Conservation (phyloP, 64 coral and sea anemone species). For the Dendronephthya gigantea region DNA sequence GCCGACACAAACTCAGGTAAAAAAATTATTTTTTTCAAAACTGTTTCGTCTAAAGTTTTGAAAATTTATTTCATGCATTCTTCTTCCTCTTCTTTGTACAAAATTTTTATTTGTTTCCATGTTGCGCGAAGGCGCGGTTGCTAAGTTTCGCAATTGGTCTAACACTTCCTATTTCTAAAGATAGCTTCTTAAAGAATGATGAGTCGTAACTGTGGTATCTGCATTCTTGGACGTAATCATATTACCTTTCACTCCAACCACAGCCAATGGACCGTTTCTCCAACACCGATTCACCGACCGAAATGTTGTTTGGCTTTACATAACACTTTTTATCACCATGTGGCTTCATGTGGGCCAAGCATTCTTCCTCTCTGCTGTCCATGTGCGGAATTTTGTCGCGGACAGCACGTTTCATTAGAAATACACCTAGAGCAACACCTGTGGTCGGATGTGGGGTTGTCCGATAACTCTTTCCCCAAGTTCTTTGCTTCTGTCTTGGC, state of each 20-base stretch:
- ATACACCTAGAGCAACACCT: slow-evolving; percentile 6
- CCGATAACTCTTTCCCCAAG: slow-evolving; percentile 36
- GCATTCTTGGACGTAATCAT: slow-evolving; percentile 29
- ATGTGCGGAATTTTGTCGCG: slow-evolving; percentile 31
- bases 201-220: slow-evolving; percentile 13
- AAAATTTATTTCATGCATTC: too few relatives aligned
- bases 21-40: too few relatives aligned
- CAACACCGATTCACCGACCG: slow-evolving; percentile 16
- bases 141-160: too few relatives aligned
- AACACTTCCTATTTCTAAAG: not conserved
- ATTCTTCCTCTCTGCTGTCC: slow-evolving; percentile 22
- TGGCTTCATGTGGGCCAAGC: slow-evolving; percentile 15
- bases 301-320: slow-evolving; percentile 30
- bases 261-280: not conserved
- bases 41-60: too few relatives aligned
- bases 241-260: slow-evolving; percentile 25
- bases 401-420: slow-evolving; percentile 27
- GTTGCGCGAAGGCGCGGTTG: too few relatives aligned
- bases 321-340: slow-evolving; percentile 23
- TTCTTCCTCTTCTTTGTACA: too few relatives aligned
- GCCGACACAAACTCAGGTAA: too few relatives aligned
- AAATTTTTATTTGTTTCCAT: too few relatives aligned
- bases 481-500: slow-evolving; percentile 27
- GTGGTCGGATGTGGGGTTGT: slow-evolving; percentile 25
- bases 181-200: slow-evolving; percentile 32